Base-by-base conservation (phyloP, 2,888 invertebrate species). In the Lypha dubia region DNA sequence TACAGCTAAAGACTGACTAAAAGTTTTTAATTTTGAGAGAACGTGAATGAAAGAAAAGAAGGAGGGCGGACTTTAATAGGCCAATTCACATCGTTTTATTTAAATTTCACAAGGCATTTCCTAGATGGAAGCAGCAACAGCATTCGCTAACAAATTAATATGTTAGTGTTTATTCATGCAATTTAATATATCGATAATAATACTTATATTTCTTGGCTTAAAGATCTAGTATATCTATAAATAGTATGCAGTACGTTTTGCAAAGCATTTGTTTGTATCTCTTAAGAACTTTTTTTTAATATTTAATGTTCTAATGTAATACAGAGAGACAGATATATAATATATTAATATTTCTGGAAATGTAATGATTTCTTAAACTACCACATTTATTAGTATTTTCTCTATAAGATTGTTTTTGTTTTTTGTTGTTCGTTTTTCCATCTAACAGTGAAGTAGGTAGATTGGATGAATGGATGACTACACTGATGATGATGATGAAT, bases 401-500 rank as follows among this genome's bases (percentile, higher is more conserved):
- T 58, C 17, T 49, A 24, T 20, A 58, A 41, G 2, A 28, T 28
- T 73, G 51, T 56, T 17, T 24, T 65, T n/a, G n/a, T n/a, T n/a
- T n/a, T n/a, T n/a, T n/a, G n/a, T n/a, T n/a, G n/a, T 62, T 67
- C 15, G 7, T 3, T 62, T 51, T 74, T 13, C 11, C 38, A 58
- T 51, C 35, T 46, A 49, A 13, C 1, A 32, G 8, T 68, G 22
- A 62, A 65, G 32, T 22, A 28, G 5, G 6, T 46, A 62, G 41
- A 15, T 46, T n/a, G n/a, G 11, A 7, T 46, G 17, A 41, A 7
- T 68, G 41, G 9, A 17, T 62, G 51, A 15, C 51, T 74, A 22
- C 56, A 28, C 22, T 56, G 41, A 56, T 63, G 28, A 35, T 56
- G 49, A 51, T 77, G 20, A 77, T 71, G 71, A 73, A 22, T 60